Base-by-base conservation (phyloP, 2,888 invertebrate species). In the Leptinotarsa haldemani region DNA sequence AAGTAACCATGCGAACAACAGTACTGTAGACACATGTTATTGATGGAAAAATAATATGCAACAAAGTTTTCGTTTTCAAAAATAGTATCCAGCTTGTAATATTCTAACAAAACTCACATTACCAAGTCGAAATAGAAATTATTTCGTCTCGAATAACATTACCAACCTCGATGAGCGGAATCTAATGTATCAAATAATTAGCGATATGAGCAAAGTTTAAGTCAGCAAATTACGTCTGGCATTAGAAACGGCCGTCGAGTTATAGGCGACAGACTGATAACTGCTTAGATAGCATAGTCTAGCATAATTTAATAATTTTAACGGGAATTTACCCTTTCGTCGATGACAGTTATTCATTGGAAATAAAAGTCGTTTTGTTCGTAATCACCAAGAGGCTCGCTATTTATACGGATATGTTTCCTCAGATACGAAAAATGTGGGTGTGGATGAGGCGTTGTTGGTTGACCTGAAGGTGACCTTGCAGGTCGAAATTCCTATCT, bases 281-380 rank as follows among this genome's bases (percentile, higher is more conserved):
- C 48, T 56, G 65, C 69, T 69, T 50, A 61, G 73, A 66, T 70
- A 73, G 61, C 61, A 61, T 16, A n/a, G 30, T 40, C 61, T 30
- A 65, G 65, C 65, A 69, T 69, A 69, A 73, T 63, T 73, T 73
- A 70, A 66, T 73, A 69, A 73, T 18, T 71, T 53, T 73, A 73
- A 73, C 73, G 73, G 73, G 73, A 70, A 66, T 56, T 50, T 73
- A 73, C 69, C 68, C 73, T 65, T 73, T 69, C 16, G 47, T 46
- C 70, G 61, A 70, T 30, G 65, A 65, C 30, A 65, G 67, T 50
- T 52, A 67, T 67, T 67, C 30, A 70, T 61, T 66, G 61, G 70
- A 61, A 50, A 66, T 50, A 65, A 48, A 65, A 69, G 58, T 61
- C 61, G 67, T 40, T n/a, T 52, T n/a, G 18, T 3, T 56, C n/a